phyloP scores from a whole-genome alignment of 1,140 invertebrate species.

The Pseudachorutes palmiensis region DNA sequence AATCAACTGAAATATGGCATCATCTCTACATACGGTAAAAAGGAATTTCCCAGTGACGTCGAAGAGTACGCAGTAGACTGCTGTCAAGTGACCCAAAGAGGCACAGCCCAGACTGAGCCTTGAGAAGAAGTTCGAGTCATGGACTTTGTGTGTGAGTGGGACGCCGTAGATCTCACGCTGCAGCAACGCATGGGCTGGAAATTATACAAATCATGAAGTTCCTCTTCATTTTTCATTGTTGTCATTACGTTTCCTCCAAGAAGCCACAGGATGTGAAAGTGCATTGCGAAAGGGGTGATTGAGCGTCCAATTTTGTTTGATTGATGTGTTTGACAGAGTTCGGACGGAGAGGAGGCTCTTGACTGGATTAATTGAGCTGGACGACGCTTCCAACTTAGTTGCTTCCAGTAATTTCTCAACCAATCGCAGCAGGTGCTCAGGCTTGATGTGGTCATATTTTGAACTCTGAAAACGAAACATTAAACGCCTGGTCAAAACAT shows the following conservation, averaged over 20 bases:
- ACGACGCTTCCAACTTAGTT: conserved; percentile 16
- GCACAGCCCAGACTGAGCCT: conserved; percentile 64
- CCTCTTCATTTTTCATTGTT: not conserved
- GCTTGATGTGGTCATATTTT: conserved; percentile 24
- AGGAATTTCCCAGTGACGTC: conserved; percentile 87
- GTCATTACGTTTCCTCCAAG: not conserved
- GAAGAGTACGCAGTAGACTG: conserved; percentile 92
- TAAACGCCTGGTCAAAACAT: not conserved
- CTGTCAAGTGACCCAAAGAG: conserved; percentile 86
- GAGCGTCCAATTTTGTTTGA: conserved; percentile 11
- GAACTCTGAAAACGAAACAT: conserved; percentile 17
- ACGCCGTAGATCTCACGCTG: conserved; percentile 62
- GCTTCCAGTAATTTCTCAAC: conserved; percentile 21
- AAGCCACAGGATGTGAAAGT: not conserved
- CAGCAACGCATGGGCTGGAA: conserved; percentile 55
- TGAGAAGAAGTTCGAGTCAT: conserved; percentile 62
- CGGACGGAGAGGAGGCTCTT: conserved; percentile 20
- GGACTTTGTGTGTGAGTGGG: conserved; percentile 50
- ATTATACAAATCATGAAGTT: conserved; percentile 17
- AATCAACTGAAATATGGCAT: conserved; percentile 17
- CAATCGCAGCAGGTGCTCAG: conserved; percentile 23
- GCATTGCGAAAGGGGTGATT: conserved; percentile 1
- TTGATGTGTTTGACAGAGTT: not conserved
- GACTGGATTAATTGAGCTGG: not conserved
- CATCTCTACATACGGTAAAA: conserved; percentile 61